Evolutionary conservation across 2,888 invertebrate genomes (phyloP).

Genomic region (Imbricaverruca yamaguchii): DNA sequence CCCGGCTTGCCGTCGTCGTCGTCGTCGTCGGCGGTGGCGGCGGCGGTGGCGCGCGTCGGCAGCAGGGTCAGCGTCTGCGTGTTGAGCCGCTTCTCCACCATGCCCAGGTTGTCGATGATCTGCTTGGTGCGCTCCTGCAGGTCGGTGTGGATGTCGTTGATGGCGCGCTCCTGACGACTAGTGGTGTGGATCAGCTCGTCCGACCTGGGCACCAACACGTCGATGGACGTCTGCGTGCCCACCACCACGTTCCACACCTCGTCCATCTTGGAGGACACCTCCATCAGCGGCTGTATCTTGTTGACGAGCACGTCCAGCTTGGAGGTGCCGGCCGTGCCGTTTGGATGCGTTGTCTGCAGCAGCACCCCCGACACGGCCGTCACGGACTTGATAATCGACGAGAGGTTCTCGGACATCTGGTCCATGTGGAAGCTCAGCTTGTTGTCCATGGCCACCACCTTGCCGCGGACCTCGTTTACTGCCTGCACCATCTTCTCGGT

Average conservation of each 20-base stretch:
- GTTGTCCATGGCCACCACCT: conserved; percentile 67
- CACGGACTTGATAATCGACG: conserved; percentile 67
- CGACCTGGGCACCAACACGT: conserved; percentile 75
- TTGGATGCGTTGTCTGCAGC: conserved; percentile 16
- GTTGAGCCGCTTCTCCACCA: conserved; percentile 47
- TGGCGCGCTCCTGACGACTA: conserved; percentile 75
- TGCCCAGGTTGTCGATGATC: conserved; percentile 77
- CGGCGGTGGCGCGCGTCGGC: background rate
- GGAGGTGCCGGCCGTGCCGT: conserved; percentile 43
- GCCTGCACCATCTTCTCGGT: conserved; percentile 26
- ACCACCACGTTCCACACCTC: conserved; percentile 86
- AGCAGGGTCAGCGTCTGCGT: background rate
- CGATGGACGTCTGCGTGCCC: conserved; percentile 78
- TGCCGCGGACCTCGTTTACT: conserved; percentile 64
- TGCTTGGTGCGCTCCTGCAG: conserved; percentile 71
- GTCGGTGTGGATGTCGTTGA: conserved; percentile 76
- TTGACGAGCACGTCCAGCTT: conserved; percentile 73
- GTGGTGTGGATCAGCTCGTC: conserved; percentile 77
- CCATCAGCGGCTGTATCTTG: conserved; percentile 75
- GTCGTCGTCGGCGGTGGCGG: background rate
- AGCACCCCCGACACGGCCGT: conserved; percentile 47
- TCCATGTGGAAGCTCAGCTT: conserved; percentile 78
- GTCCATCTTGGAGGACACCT: conserved; percentile 81
- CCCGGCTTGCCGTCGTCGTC: background rate
- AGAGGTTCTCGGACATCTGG: conserved; percentile 70